A percentile compares a stretch with the other conserved stretches of the same genome.
These are phyloP conservation scores for Peromyscus aztecus DNA, from an alignment of 2,797 vertebrate species.

Conservation along the genomic window DNA sequence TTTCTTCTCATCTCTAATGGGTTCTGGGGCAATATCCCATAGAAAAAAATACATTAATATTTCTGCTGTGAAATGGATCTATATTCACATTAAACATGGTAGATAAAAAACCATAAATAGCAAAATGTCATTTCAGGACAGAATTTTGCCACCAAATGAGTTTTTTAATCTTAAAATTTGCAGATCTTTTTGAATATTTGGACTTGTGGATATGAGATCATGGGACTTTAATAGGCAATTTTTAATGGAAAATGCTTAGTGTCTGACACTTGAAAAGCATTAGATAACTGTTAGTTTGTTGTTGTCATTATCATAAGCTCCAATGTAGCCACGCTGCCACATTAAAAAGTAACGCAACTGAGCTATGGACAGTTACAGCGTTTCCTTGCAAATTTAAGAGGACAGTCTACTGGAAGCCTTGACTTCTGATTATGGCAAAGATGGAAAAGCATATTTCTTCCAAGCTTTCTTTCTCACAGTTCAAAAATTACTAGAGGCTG, in stretches of 20 bases:
- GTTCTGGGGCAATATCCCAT: conserved; percentile 20
- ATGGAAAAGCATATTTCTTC: background rate
- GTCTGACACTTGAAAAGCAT: background rate
- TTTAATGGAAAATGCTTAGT: conserved; percentile 18
- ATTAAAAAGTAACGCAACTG: background rate
- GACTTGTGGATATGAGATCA: background rate
- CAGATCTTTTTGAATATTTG: background rate
- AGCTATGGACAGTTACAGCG: background rate
- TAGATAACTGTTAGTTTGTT: conserved; percentile 31
- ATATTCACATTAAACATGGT: conserved; percentile 51
- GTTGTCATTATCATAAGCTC: background rate
- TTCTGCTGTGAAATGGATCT: conserved; percentile 41
- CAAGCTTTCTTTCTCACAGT: background rate
- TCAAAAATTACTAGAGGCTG: background rate
- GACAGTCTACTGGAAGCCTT: background rate
- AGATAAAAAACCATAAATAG: conserved; percentile 44
- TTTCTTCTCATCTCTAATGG: conserved; percentile 59
- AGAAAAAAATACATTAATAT: conserved; percentile 60
- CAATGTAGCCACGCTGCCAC: background rate
- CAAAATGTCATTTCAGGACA: conserved; percentile 58
- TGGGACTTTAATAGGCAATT: background rate
- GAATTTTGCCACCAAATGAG: conserved; percentile 5
- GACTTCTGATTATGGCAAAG: background rate
- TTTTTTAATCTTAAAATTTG: conserved; percentile 48
- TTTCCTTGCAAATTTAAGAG: background rate